phyloP scores from a whole-genome alignment of 2,888 invertebrate genomes.

The Amblyteles armatorius region DNA sequence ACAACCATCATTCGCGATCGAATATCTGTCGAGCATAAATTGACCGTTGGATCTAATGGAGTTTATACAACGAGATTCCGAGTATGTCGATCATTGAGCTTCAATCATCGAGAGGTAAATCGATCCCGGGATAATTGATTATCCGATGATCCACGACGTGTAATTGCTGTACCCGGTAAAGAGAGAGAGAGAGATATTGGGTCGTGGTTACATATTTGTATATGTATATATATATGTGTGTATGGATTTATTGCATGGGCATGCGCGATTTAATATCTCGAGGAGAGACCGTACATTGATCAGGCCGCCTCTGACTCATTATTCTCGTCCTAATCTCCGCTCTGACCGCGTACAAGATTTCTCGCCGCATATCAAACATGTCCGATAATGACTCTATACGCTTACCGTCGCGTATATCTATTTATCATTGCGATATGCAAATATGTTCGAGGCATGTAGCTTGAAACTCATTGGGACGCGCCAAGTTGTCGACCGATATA shows the following conservation, averaged over 20 bases:
- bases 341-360: constrained; percentile 1
- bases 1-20: constrained; percentile 25
- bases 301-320: background rate
- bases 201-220: background rate
- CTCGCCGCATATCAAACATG: background rate
- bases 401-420: background rate
- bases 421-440: no score
- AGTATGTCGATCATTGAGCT: constrained; percentile 44
- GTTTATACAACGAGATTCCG: background rate
- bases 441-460: no score
- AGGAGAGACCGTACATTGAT: background rate
- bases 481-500: no score
- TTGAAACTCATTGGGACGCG: no score
- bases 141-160: constrained; percentile 35
- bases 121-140: constrained; percentile 50
- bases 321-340: background rate
- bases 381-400: constrained; percentile 13
- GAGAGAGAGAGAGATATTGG: constrained; percentile 17
- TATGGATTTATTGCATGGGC: background rate
- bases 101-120: constrained; percentile 40
- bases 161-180: constrained; percentile 20
- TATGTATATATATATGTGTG: background rate
- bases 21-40: constrained; percentile 34
- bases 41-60: constrained; percentile 25
- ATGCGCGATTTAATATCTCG: constrained; percentile 14